These are phyloP conservation scores for Echeneis naucrates DNA, from an alignment of 2,797 vertebrate species.

Conservation along the genomic window DNA sequence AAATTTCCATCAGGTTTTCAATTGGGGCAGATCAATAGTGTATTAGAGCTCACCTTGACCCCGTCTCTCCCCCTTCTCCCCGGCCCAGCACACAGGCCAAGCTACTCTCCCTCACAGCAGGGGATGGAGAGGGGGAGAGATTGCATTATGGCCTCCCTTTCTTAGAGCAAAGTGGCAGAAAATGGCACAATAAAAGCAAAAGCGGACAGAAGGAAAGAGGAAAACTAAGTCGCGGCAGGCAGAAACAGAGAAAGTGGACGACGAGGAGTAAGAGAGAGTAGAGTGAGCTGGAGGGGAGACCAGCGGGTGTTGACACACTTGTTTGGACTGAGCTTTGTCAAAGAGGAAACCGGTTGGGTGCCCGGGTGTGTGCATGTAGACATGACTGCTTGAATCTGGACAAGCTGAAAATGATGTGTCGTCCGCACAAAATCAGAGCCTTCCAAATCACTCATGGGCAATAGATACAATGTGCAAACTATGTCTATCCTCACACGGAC, in stretches of 20 bases:
- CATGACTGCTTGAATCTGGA: constrained; percentile 41
- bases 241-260: constrained; percentile 66
- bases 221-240: constrained; percentile 69
- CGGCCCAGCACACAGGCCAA: constrained; percentile 85
- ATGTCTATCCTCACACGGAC: neutral
- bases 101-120: constrained; percentile 88
- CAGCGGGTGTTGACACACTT: constrained; percentile 58
- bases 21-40: constrained; percentile 91
- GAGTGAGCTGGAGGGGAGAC: constrained; percentile 48
- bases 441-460: neutral
- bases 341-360: constrained; percentile 50
- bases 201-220: constrained; percentile 71
- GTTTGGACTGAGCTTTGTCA: constrained; percentile 58
- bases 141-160: constrained; percentile 86
- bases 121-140: constrained; percentile 85
- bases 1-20: constrained; percentile 92
- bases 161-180: constrained; percentile 88
- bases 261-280: constrained; percentile 47
- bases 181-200: constrained; percentile 87
- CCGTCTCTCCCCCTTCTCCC: constrained; percentile 81
- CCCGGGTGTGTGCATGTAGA: constrained; percentile 29
- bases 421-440: constrained; percentile 3
- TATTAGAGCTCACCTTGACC: constrained; percentile 93
- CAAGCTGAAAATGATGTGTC: constrained; percentile 12
- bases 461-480: neutral